These are phyloP conservation scores for Nycticebus coucang DNA, from an alignment of 2,113 vertebrate genomes.

Conservation along the genomic window DNA sequence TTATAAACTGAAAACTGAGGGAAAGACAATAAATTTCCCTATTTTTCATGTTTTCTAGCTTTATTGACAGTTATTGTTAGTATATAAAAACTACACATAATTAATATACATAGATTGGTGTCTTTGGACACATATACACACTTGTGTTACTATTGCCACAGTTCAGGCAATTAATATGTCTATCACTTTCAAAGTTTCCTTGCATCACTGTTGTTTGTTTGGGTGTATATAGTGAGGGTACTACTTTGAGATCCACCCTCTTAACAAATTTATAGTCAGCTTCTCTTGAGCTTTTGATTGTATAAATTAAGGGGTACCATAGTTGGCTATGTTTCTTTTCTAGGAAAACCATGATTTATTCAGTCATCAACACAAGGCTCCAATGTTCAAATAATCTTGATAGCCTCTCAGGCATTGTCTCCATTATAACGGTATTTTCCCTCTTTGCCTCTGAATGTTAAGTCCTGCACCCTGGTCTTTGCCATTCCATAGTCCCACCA, in stretches of 20 bases:
- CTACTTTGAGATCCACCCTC: background rate
- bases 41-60: background rate
- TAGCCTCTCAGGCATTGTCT: background rate
- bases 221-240: rapidly evolving
- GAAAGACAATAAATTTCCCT: background rate
- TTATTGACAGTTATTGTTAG: background rate
- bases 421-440: background rate
- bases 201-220: background rate
- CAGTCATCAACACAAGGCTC: background rate
- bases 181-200: background rate
- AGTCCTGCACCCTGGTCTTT: background rate
- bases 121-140: background rate
- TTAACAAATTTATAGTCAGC: background rate
- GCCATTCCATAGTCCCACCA: background rate
- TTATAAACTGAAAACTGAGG: background rate
- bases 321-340: background rate
- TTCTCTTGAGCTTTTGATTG: background rate
- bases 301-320: background rate
- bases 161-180: background rate
- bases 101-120: background rate
- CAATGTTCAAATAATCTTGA: background rate
- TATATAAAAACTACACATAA: background rate
- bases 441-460: background rate
- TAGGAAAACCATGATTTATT: background rate
- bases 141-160: background rate